A percentile compares a stretch with the other conserved stretches of the same genome.
These are phyloP conservation scores for Cyclophora punctaria DNA, from an alignment of 2,888 invertebrate genomes.

Conservation along the genomic window DNA sequence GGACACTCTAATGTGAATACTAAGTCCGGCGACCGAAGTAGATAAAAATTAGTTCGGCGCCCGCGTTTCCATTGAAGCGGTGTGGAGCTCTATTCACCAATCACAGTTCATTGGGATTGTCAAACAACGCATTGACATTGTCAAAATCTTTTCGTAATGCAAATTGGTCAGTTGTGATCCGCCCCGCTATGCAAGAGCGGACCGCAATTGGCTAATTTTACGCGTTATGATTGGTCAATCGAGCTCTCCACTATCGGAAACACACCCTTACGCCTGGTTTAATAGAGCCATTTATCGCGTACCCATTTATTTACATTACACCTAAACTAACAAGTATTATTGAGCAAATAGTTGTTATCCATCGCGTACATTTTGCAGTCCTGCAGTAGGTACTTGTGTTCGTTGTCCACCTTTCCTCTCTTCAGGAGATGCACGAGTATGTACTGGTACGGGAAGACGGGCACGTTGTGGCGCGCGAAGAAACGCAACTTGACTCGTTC, in stretches of 20 bases:
- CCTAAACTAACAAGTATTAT: constrained; percentile 48
- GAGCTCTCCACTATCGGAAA: not conserved
- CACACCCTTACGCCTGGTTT: not conserved
- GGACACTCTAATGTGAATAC: too few species aligned
- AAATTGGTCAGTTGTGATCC: too few species aligned
- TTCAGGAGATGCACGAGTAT: constrained; percentile 59
- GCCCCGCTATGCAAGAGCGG: too few species aligned
- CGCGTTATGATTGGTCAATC: too few species aligned
- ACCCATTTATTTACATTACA: not conserved
- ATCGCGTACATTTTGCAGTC: constrained; percentile 50
- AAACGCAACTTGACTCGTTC: constrained; percentile 62
- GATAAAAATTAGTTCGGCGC: too few species aligned
- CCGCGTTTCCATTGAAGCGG: too few species aligned
- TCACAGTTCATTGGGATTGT: too few species aligned
- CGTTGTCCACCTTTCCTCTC: constrained; percentile 54
- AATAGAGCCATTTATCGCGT: not conserved
- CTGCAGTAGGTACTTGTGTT: constrained; percentile 61
- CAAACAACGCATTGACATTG: too few species aligned
- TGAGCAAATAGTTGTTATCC: constrained; percentile 53
- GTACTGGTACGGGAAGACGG: constrained; percentile 66
- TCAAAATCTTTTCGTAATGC: too few species aligned
- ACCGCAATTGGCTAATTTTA: too few species aligned
- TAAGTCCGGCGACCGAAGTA: too few species aligned
- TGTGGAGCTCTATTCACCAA: too few species aligned
- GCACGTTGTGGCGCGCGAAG: constrained; percentile 64